Conservation (phyloP, 2,113 vertebrate species). For the Coreoperca whiteheadi region DNA sequence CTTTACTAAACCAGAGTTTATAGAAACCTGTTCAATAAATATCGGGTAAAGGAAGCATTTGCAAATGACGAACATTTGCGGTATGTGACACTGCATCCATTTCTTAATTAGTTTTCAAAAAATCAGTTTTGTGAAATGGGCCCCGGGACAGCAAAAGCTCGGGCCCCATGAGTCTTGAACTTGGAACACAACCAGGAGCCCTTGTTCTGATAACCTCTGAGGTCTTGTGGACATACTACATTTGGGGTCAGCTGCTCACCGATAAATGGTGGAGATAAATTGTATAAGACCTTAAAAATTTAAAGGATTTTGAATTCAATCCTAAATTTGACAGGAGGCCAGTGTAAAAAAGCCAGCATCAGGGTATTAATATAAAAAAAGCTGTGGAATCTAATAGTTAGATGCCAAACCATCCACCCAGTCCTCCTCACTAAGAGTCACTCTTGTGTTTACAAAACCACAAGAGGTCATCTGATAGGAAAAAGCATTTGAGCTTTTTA, state of each 20-base stretch:
- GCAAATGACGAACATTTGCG: too few relatives aligned
- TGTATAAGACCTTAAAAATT: not conserved
- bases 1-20: too few relatives aligned
- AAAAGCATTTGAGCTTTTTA: not conserved
- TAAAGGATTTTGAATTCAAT: not conserved
- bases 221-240: not conserved
- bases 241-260: too few relatives aligned
- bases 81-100: not conserved
- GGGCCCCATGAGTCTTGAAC: not conserved
- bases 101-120: not conserved
- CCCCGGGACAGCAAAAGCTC: not conserved
- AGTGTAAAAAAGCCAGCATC: not conserved
- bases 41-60: too few relatives aligned
- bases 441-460: not conserved
- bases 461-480: not conserved
- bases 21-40: too few relatives aligned
- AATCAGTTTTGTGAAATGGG: not conserved
- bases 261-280: not conserved
- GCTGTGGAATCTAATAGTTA: not conserved
- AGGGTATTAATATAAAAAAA: not conserved
- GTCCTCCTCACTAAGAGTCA: not conserved
- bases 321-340: not conserved
- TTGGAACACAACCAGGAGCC: not conserved
- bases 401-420: not conserved
- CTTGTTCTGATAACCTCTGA: not conserved